Evolutionary conservation across 2,797 vertebrate genomes (phyloP).

Genomic region (Sardinella longiceps): DNA sequence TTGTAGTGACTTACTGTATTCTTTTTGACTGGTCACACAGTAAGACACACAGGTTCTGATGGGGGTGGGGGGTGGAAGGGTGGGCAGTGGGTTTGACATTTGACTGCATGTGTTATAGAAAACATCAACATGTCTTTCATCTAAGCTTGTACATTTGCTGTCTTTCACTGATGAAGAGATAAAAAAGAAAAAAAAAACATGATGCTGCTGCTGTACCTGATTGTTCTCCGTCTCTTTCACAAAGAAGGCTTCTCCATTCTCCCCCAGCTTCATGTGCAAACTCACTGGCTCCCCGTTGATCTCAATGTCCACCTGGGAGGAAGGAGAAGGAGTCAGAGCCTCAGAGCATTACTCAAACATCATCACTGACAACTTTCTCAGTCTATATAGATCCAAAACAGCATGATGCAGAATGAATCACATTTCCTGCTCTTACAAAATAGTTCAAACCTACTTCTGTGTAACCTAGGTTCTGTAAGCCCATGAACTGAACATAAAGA

Average conservation of each 20-base stretch:
- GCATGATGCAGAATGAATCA: not conserved
- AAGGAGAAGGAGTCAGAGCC: too few species aligned
- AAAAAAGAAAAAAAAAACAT: too few species aligned
- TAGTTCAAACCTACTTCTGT: not conserved
- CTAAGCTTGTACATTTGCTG: too few species aligned
- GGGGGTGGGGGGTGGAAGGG: too few species aligned
- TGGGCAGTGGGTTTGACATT: too few species aligned
- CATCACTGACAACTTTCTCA: not conserved
- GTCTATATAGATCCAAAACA: not conserved
- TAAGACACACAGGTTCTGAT: too few species aligned
- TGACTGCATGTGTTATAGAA: too few species aligned
- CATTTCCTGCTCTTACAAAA: not conserved
- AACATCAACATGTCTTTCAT: too few species aligned
- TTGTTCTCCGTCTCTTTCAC: slow-evolving; percentile 87
- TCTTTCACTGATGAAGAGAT: too few species aligned
- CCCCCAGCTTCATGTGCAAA: slow-evolving; percentile 96
- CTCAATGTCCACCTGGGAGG: slow-evolving; percentile 93
- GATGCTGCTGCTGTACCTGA: slow-evolving; percentile 81
- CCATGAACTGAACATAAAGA: not conserved
- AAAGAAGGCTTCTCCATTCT: slow-evolving; percentile 96
- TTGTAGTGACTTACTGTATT: too few species aligned
- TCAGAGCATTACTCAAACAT: not conserved
- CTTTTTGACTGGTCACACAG: too few species aligned
- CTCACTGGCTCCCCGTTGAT: slow-evolving; percentile 93
- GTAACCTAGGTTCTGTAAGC: too few species aligned